Percentiles rank a stretch among this genome's conserved stretches.
Conservation (phyloP, 2,113 vertebrate genomes). For the Ameiurus melas region DNA sequence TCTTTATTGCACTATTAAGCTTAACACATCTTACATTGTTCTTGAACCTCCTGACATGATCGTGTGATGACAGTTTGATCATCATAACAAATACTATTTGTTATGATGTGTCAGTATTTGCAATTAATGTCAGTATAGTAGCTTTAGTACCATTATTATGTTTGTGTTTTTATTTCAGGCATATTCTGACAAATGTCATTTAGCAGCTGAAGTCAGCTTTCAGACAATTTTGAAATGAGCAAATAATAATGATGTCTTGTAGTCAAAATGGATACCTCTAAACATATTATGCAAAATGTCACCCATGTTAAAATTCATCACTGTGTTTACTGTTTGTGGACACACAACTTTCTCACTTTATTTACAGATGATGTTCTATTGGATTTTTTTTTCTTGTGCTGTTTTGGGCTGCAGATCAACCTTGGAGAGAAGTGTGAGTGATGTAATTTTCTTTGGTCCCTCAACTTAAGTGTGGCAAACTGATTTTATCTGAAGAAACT, state of each 20-base stretch:
- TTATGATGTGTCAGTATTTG: not conserved
- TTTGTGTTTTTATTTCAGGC: constrained; percentile 18
- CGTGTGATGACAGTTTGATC: not conserved
- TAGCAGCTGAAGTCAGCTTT: not conserved
- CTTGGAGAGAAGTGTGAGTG: constrained; percentile 27
- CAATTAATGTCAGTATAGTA: not conserved
- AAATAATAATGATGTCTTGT: constrained; percentile 7
- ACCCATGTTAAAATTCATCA: not conserved
- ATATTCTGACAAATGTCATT: constrained; percentile 2
- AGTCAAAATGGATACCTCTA: not conserved
- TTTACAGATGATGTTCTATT: constrained; percentile 5
- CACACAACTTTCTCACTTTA: not conserved
- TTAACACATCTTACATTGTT: not conserved
- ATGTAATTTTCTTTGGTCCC: constrained; percentile 33
- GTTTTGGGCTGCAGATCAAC: constrained; percentile 5
- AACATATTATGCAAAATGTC: not conserved
- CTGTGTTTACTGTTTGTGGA: not conserved
- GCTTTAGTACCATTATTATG: not conserved
- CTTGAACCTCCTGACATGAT: not conserved
- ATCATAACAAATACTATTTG: not conserved
- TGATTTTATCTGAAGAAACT: constrained; percentile 35
- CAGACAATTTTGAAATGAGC: constrained; percentile 2
- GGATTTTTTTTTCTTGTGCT: constrained; percentile 1
- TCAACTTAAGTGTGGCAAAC: constrained; percentile 22
- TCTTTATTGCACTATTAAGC: not conserved